Evolutionary conservation across 2,888 invertebrate species (phyloP), one percentile per base, ranked within the genome.

Genomic region (Octonoba sinensis): DNA sequence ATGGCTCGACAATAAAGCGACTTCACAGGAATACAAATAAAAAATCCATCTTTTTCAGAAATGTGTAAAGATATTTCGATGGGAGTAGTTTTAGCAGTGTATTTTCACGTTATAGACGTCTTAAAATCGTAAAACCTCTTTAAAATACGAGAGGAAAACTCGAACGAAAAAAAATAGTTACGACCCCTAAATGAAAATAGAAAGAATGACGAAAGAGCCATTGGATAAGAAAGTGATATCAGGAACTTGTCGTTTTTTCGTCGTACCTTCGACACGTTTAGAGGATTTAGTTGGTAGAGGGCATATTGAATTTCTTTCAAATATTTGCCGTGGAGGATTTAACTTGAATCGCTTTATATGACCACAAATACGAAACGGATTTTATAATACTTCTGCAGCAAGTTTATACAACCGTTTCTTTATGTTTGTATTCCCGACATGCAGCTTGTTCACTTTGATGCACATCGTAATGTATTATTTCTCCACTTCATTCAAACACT

Each of bases 301-400:
- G 64, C 46, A 65, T 78, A 66, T 71, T 71, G 77, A 78, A 71
- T 71, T 78, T 71, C 77, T 78, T 78, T 78, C 62, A 76, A 76
- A 76, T 76, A 69, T 65, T 69, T 57, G 75, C 67, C 60, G 67
- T 75, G 67, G 59, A 36, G 67, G 67, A 51, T 75, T 69, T 76
- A 65, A 73, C 73, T 56, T 47, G 46, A 73, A 65, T 22, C 54
- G n/a, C 13, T 62, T 64, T 57, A 46, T 46, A 46, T 46, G 76
- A 76, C 56, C 76, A 62, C 76, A 76, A 76, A 76, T 69, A 76
- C 69, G 69, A 46, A 76, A 49, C 54, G 36, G 36, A 36, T 36
- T 36, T 36, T 36, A 36, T 36, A 36, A 36, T 36, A 36, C 36
- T 36, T 11, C 36, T 36, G 36, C 36, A 36, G 36, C 36, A 36